phyloP scores from a whole-genome alignment of 1,140 invertebrate genomes.

The Cotesia chilonis region DNA sequence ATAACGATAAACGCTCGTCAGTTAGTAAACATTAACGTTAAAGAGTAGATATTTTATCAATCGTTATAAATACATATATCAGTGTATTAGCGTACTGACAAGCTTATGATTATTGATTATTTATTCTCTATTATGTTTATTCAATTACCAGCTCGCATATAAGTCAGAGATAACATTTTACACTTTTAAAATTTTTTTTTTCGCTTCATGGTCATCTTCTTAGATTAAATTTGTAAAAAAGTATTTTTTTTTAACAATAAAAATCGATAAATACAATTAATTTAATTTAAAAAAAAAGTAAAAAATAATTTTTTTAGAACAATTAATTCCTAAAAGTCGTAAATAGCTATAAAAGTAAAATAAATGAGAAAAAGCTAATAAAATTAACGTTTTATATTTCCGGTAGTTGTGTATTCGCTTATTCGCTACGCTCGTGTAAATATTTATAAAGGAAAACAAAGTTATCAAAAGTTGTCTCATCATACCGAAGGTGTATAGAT shows the following conservation, averaged over 20 bases:
- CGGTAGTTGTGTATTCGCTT: neutral
- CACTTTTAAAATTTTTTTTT: too few relatives aligned
- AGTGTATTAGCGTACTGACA: slow-evolving; percentile 19
- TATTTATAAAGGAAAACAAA: slow-evolving; percentile 1
- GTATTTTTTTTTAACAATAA: too few relatives aligned
- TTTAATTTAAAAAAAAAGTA: too few relatives aligned
- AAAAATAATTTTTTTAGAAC: neutral
- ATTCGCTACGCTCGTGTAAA: neutral
- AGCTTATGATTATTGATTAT: slow-evolving; percentile 12
- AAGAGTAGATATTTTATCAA: neutral
- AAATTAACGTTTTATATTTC: neutral
- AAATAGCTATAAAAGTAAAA: neutral
- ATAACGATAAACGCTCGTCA: slow-evolving; percentile 20
- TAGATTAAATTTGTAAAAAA: too few relatives aligned
- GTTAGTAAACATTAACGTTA: slow-evolving; percentile 10
- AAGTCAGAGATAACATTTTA: slow-evolving; percentile 28
- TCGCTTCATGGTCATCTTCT: too few relatives aligned
- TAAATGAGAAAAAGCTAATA: neutral
- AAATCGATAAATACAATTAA: too few relatives aligned
- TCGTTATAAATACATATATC: neutral
- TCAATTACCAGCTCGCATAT: slow-evolving; percentile 23
- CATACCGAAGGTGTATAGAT: neutral
- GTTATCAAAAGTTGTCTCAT: slow-evolving; percentile 4
- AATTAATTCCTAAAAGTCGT: neutral
- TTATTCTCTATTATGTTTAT: slow-evolving; percentile 36